Evolutionary conservation across 2,113 vertebrate genomes (phyloP).

Genomic region (Toxotes chatareus): DNA sequence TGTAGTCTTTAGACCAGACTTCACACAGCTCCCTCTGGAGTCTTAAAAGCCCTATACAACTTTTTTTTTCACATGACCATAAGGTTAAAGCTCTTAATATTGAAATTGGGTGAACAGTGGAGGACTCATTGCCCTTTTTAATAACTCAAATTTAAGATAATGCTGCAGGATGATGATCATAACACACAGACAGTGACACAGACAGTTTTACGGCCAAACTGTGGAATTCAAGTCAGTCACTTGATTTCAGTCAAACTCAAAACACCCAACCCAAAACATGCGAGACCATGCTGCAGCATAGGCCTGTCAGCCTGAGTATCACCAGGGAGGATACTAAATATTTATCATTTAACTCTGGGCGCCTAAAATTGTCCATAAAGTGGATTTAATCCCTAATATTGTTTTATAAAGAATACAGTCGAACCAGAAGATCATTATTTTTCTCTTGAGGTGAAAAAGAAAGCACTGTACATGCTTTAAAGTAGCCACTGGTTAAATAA

Average conservation of each 20-base stretch:
- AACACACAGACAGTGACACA: not conserved
- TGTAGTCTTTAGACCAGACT: not conserved
- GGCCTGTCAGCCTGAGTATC: not conserved
- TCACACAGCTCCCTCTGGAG: not conserved
- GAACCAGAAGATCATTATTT: constrained; percentile 60
- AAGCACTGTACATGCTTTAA: constrained; percentile 51
- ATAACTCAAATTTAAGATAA: not conserved
- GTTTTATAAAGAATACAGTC: constrained; percentile 37
- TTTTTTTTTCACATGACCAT: not conserved
- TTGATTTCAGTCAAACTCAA: constrained; percentile 15
- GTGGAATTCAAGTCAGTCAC: not conserved
- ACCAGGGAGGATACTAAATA: not conserved
- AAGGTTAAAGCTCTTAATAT: not conserved
- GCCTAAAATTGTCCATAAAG: not conserved
- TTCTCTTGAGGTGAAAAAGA: constrained; percentile 42
- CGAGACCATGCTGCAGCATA: not conserved
- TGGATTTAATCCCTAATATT: not conserved
- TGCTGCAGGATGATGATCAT: not conserved
- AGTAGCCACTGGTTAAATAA: constrained; percentile 66
- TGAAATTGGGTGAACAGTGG: not conserved
- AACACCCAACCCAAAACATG: no score
- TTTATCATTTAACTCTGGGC: not conserved
- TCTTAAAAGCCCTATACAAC: no score
- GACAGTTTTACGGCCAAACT: not conserved
- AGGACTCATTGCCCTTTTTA: not conserved